Evolutionary conservation across 1,140 invertebrate genomes (phyloP).

Genomic region (Drosophila serrata): DNA sequence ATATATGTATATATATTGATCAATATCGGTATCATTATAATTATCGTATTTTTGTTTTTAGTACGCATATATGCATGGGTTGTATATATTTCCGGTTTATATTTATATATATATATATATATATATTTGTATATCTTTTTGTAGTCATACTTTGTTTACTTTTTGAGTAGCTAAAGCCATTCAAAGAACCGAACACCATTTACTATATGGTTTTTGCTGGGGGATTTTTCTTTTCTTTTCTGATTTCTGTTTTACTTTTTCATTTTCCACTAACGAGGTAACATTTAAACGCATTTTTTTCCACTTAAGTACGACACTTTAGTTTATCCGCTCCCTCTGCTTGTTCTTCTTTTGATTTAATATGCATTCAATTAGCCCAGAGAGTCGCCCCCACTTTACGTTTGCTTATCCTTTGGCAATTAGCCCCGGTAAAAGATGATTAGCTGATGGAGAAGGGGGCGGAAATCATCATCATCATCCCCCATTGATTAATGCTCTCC

Average conservation of each 20-base stretch:
- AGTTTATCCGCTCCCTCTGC: conserved; percentile 21
- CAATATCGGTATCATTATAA: conserved; percentile 12
- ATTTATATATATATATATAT: background rate
- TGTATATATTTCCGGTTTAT: conserved; percentile 6
- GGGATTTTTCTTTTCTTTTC: background rate
- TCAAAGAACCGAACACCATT: conserved; percentile 58
- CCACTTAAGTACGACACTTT: conserved; percentile 58
- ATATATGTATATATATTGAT: conserved; percentile 7
- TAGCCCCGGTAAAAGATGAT: conserved; percentile 38
- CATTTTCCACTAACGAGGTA: conserved; percentile 80
- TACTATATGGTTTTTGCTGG: conserved; percentile 40
- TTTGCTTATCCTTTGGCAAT: conserved; percentile 29
- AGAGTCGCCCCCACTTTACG: background rate
- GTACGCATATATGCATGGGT: conserved; percentile 13
- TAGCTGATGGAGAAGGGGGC: conserved; percentile 20
- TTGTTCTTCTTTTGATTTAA: conserved; percentile 49
- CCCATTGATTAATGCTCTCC: conserved; percentile 46
- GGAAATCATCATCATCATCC: background rate
- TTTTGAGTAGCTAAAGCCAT: conserved; percentile 62
- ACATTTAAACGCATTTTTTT: conserved; percentile 82
- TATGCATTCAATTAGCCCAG: conserved; percentile 43
- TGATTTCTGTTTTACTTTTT: conserved; percentile 18
- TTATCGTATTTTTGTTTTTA: conserved; percentile 28
- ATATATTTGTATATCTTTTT: conserved; percentile 1
- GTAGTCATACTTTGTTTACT: conserved; percentile 35